A percentile compares a stretch with the other conserved stretches of the same genome.
phyloP scores from a whole-genome alignment of 2,888 invertebrate genomes.

The Metalampra italica region DNA sequence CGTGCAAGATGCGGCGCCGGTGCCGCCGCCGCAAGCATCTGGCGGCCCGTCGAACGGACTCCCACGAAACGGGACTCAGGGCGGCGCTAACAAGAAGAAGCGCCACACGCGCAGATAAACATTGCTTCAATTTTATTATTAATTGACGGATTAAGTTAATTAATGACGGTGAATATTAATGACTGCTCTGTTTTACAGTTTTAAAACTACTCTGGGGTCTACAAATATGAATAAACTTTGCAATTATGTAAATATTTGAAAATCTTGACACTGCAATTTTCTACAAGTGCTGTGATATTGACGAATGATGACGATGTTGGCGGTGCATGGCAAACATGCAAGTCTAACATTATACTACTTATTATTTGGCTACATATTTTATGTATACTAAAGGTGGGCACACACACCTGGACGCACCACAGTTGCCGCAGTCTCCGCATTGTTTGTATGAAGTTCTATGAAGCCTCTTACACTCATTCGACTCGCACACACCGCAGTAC shows the following conservation, averaged over 20 bases:
- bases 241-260: slow-evolving; percentile 44
- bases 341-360: slow-evolving; percentile 33
- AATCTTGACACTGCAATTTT: slow-evolving; percentile 56
- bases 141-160: slow-evolving; percentile 27
- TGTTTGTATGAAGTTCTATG: no score
- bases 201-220: slow-evolving; percentile 43
- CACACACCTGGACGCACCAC: no score
- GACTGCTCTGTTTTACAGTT: slow-evolving; percentile 41
- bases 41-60: slow-evolving; percentile 32
- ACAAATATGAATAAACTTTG: slow-evolving; percentile 31
- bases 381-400: slow-evolving; percentile 20
- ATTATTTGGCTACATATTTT: slow-evolving; percentile 31
- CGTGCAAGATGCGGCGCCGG: slow-evolving; percentile 15
- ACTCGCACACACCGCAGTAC: no score
- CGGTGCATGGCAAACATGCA: slow-evolving; percentile 44
- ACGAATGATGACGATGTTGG: slow-evolving; percentile 48
- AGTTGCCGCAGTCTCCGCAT: no score
- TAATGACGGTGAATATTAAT: slow-evolving; percentile 36
- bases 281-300: slow-evolving; percentile 72
- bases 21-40: slow-evolving; percentile 15
- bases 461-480: no score
- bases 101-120: slow-evolving; percentile 64
- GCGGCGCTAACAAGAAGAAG: slow-evolving; percentile 54
- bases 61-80: slow-evolving; percentile 28
- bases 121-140: slow-evolving; percentile 2